Evolutionary conservation across 2,797 vertebrate genomes (phyloP).

Genomic region (Silurus lanzhouensis): DNA sequence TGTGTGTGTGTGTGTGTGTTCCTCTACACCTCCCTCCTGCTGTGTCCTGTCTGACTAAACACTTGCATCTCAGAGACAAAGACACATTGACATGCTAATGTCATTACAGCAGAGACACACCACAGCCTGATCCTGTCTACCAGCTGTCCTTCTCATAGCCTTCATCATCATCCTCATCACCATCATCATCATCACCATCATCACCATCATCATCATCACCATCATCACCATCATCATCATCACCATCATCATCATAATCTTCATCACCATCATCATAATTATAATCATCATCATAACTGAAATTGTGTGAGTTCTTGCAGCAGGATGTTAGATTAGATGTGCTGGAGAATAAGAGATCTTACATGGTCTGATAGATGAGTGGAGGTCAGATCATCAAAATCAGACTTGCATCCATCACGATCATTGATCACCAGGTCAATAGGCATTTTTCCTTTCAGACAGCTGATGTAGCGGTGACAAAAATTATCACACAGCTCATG

Average conservation of each 20-base stretch:
- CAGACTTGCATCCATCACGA: constrained; percentile 89
- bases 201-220: not conserved
- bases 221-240: not conserved
- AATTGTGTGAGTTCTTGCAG: no score
- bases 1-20: constrained; percentile 29
- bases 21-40: not conserved
- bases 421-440: constrained; percentile 97
- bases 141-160: constrained; percentile 12
- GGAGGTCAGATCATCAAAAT: constrained; percentile 92
- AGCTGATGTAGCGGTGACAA: constrained; percentile 97
- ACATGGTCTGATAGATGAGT: constrained; percentile 92
- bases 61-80: constrained; percentile 80
- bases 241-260: not conserved
- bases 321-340: no score
- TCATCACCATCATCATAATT: not conserved
- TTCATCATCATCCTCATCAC: not conserved
- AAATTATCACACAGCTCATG: constrained; percentile 98
- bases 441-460: constrained; percentile 98
- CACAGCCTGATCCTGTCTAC: not conserved
- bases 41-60: constrained; percentile 55
- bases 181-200: not conserved
- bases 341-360: constrained; percentile 62
- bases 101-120: constrained; percentile 44
- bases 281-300: no score
- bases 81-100: constrained; percentile 82